Percentiles rank a stretch among this genome's conserved stretches.
Evolutionary conservation across 2,888 invertebrate genomes (phyloP).

Genomic region (Polyommatus iphigenia): DNA sequence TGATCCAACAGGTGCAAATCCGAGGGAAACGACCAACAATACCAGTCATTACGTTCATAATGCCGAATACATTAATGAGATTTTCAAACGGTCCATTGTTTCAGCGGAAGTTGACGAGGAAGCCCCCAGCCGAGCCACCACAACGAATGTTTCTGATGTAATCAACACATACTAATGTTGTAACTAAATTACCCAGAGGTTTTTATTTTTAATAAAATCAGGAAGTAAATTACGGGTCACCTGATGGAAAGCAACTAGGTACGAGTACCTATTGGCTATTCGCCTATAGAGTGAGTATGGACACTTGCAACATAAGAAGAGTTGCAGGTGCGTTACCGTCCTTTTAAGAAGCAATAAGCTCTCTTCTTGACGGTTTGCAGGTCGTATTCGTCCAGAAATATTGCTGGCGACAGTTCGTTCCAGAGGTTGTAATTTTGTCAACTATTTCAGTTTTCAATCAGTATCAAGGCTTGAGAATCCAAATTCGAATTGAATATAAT

Average conservation of each 20-base stretch:
- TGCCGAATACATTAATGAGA: slow-evolving; percentile 40
- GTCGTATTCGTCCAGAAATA: no score
- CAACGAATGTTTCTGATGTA: slow-evolving; percentile 50
- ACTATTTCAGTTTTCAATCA: background rate
- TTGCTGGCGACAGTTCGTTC: background rate
- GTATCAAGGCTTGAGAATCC: background rate
- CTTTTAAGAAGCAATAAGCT: no score
- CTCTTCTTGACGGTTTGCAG: no score
- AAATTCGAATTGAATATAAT: background rate
- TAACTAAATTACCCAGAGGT: background rate
- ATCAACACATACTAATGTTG: slow-evolving; percentile 38
- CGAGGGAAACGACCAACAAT: slow-evolving; percentile 8
- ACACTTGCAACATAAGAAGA: no score
- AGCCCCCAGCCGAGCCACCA: slow-evolving; percentile 46
- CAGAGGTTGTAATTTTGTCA: background rate
- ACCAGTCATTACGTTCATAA: slow-evolving; percentile 16
- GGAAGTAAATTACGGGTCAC: no score
- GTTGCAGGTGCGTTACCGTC: no score
- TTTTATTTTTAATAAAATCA: no score
- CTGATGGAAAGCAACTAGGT: no score
- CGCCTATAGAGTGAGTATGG: no score
- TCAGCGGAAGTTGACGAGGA: slow-evolving; percentile 64
- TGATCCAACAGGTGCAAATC: slow-evolving; percentile 9
- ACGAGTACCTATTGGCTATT: no score
- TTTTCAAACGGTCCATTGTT: slow-evolving; percentile 46